Evolutionary conservation across 2,888 invertebrate species (phyloP).

Genomic region (Polyploca ridens): DNA sequence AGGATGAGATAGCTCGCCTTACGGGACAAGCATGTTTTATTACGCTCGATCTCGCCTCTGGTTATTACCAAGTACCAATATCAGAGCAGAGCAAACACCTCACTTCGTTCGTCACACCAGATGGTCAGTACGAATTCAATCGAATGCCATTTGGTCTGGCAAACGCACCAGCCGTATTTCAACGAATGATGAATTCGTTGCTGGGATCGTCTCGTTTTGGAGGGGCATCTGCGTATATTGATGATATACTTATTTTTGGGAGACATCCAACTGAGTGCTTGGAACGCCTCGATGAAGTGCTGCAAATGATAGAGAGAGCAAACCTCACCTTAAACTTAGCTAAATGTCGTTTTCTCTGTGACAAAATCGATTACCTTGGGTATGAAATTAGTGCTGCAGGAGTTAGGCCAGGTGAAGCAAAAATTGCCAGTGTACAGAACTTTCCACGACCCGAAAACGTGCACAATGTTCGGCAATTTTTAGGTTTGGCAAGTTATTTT

Average conservation of each 20-base stretch:
- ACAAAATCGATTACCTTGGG: constrained; percentile 41
- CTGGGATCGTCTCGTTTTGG: constrained; percentile 16
- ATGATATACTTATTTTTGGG: constrained; percentile 18
- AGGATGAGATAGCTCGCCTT: constrained; percentile 28
- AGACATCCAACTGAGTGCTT: constrained; percentile 12
- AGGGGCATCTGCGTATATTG: constrained; percentile 18
- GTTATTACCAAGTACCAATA: constrained; percentile 9
- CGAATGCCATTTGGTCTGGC: constrained; percentile 40
- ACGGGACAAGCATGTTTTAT: constrained; percentile 27
- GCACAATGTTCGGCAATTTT: constrained; percentile 40
- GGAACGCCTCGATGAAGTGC: constrained; percentile 12
- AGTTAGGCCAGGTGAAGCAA: constrained; percentile 37
- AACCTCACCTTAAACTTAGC: constrained; percentile 17
- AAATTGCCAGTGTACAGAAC: constrained; percentile 38
- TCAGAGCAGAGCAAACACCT: constrained; percentile 25
- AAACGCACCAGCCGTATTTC: no score
- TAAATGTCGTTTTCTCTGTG: constrained; percentile 15
- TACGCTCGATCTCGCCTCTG: no score
- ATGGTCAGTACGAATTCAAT: constrained; percentile 47
- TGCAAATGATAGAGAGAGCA: constrained; percentile 14
- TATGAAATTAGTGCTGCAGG: constrained; percentile 39
- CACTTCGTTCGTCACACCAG: constrained; percentile 55
- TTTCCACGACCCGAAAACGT: constrained; percentile 39
- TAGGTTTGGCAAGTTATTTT: constrained; percentile 28
- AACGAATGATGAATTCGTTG: constrained; percentile 10